Conservation (phyloP, 2,113 vertebrate species). For the Rhea americana region DNA sequence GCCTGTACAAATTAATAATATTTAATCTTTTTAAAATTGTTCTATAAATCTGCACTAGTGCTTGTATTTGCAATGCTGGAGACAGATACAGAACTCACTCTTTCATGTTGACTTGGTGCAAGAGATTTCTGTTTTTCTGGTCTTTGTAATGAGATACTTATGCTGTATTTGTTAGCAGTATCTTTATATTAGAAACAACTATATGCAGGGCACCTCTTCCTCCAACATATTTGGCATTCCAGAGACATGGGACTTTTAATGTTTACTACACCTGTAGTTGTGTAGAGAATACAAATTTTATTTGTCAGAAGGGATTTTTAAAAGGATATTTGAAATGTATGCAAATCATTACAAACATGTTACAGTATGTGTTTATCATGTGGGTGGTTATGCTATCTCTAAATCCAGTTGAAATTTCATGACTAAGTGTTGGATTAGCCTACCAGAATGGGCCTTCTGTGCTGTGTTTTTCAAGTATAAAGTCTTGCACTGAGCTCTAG, state of each 20-base stretch:
- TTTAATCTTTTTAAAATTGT: background rate
- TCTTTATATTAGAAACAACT: background rate
- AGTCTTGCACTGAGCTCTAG: background rate
- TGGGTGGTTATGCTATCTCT: background rate
- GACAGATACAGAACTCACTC: background rate
- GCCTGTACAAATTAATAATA: background rate
- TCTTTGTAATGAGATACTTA: background rate
- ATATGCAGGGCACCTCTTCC: background rate
- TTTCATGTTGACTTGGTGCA: background rate
- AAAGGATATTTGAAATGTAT: background rate
- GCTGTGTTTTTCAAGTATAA: background rate
- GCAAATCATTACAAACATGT: background rate
- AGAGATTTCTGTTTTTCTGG: background rate
- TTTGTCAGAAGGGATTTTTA: background rate
- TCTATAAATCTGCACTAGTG: background rate
- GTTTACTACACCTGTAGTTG: background rate
- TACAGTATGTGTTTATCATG: background rate
- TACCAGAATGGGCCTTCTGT: background rate
- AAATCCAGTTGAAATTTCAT: background rate
- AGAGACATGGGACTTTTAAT: background rate
- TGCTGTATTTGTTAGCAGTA: background rate
- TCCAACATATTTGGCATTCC: background rate
- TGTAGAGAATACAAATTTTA: background rate
- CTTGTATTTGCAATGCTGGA: background rate
- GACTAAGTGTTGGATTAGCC: background rate